phyloP scores from a whole-genome alignment of 2,888 invertebrate genomes.

The Torymus tubicola region DNA sequence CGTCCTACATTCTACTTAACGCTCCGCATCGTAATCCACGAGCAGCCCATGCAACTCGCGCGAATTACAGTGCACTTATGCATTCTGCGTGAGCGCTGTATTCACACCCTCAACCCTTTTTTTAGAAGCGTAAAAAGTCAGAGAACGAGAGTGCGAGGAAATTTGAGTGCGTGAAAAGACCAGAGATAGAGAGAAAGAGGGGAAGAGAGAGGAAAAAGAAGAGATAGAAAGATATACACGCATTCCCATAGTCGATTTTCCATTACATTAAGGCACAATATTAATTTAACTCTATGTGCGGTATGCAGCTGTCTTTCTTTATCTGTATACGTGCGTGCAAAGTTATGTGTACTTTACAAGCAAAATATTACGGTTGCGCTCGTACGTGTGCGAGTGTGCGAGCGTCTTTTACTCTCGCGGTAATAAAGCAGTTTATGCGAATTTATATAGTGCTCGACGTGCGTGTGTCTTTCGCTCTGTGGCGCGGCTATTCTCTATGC shows the following conservation, averaged over 20 bases:
- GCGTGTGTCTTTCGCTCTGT: too few relatives aligned
- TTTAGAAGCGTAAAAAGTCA: too few relatives aligned
- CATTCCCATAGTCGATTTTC: too few relatives aligned
- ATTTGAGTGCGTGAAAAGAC: too few relatives aligned
- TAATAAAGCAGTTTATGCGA: constrained; percentile 68
- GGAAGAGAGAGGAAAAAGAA: too few relatives aligned
- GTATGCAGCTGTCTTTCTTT: neutral
- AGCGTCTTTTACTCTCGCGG: constrained; percentile 62
- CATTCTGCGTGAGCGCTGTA: neutral
- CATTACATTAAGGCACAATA: too few relatives aligned
- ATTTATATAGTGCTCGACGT: constrained; percentile 66
- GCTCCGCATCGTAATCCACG: neutral
- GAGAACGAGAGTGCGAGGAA: too few relatives aligned
- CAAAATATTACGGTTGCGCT: constrained; percentile 61
- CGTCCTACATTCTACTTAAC: neutral
- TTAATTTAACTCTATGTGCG: too few relatives aligned
- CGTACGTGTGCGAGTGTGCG: constrained; percentile 51
- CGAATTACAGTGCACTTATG: neutral
- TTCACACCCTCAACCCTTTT: too few relatives aligned
- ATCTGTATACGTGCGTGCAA: too few relatives aligned
- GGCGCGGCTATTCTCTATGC: neutral
- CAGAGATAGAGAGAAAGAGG: too few relatives aligned
- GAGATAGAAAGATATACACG: too few relatives aligned
- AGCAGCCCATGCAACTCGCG: neutral
- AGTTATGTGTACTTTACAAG: constrained; percentile 61